Evolutionary conservation across 2,888 invertebrate species (phyloP).

Genomic region (Palloptera scutellata): DNA sequence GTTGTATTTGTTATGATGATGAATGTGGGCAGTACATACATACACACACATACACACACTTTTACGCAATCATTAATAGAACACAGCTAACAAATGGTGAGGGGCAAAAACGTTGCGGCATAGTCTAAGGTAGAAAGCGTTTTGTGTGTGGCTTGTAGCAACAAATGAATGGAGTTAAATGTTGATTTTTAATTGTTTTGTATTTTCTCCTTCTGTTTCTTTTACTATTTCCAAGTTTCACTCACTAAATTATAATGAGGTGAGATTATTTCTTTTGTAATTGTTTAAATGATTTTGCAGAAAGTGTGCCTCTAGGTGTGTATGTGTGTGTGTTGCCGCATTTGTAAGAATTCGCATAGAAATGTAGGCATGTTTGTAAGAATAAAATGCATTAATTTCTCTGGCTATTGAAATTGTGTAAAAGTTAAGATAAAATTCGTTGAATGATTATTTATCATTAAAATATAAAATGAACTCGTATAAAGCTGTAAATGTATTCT

Average conservation of each 20-base stretch:
- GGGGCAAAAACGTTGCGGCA: slow-evolving; percentile 7
- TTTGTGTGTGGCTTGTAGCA: neutral
- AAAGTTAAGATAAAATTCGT: too few species aligned
- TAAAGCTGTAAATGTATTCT: too few species aligned
- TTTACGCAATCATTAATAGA: too few species aligned
- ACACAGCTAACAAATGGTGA: neutral
- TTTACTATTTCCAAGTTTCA: too few species aligned
- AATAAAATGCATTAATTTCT: too few species aligned
- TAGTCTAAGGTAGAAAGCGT: neutral
- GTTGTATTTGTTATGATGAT: neutral
- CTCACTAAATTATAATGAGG: too few species aligned
- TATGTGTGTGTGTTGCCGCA: slow-evolving; percentile 1
- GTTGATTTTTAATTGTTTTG: slow-evolving; percentile 1
- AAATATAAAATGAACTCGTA: too few species aligned
- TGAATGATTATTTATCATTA: too few species aligned
- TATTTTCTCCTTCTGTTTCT: neutral
- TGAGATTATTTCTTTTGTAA: too few species aligned
- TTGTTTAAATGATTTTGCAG: too few species aligned
- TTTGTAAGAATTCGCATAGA: neutral
- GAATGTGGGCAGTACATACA: neutral
- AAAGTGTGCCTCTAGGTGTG: neutral
- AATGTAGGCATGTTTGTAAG: too few species aligned
- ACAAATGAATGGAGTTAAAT: neutral
- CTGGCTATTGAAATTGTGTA: too few species aligned
- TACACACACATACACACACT: neutral